Base-by-base conservation (phyloP, 2,113 vertebrate species). In the Uropsilus gracilis region DNA sequence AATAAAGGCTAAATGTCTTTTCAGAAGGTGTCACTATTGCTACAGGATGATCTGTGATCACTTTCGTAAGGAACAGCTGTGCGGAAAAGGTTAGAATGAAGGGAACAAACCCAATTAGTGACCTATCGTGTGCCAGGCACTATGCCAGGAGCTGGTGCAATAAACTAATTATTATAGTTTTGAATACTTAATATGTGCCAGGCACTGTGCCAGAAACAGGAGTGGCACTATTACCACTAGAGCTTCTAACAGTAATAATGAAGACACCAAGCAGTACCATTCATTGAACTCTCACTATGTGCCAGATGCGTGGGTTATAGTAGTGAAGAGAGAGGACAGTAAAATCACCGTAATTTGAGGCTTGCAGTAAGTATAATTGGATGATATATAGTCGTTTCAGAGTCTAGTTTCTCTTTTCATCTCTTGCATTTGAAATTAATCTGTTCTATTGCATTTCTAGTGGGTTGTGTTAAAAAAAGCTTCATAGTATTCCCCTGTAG, bases 111-210 rank as follows among this genome's bases (percentile, higher is more conserved):
- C 63, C 50, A 73, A 7, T 72, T 0, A 0, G 28, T 89, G 64
- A 26, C 10, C 55, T 94, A 39, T 89, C 66, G 77, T 72, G 22
- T 83, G n/a, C 42, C 63, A 94, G 89, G 78, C 24, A 75, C 68
- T 80, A 30, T 89, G 69, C 68, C 63, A 89, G 69, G 26, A 96
- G 53, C 32, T 57, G 6, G 69, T 57, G 10, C 75, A 93, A 93
- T 78, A 86, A 83, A 93, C 89, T 86, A 76, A 94, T 91, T 73
- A 42, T 87, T 91, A 78, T 39, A 75, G 12, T 94, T 91, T 81
- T 78, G 50, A 93, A 86, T 92, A 80, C 69, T 82, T 96, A 92
- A 88, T 82, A 61, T 94, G 55, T 64, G 18, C 66, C 16, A 90
- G 90, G 75, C 64, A 83, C 44, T 69, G 28, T 85, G 89, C 94